These are phyloP conservation scores for Onthophagus sagittarius DNA, from an alignment of 2,888 invertebrate species.

Conservation along the genomic window DNA sequence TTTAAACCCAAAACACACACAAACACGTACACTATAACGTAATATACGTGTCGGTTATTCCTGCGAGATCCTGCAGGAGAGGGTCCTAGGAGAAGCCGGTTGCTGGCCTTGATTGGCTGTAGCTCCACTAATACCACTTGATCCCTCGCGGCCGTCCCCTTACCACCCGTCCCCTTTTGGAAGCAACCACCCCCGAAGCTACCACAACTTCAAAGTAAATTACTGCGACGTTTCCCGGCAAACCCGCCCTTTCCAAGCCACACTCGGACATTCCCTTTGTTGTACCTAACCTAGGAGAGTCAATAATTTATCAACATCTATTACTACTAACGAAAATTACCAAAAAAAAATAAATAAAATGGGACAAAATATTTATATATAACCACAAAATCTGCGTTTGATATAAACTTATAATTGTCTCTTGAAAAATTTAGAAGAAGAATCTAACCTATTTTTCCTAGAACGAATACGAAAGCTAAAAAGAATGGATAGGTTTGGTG, in stretches of 20 bases:
- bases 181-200: constrained; percentile 8
- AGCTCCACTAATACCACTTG: constrained; percentile 67
- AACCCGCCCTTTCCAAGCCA: neutral
- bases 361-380: neutral
- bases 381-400: neutral
- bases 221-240: constrained; percentile 4
- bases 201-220: constrained; percentile 24
- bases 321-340: neutral
- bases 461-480: neutral
- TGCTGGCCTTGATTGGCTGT: constrained; percentile 61
- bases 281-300: neutral
- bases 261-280: neutral
- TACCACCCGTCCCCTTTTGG: constrained; percentile 45
- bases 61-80: too few relatives aligned
- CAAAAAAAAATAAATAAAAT: neutral
- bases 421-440: neutral
- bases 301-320: neutral
- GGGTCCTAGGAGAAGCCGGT: neutral
- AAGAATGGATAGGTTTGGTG: too few relatives aligned
- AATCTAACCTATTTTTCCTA: neutral
- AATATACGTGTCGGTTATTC: too few relatives aligned
- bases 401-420: neutral
- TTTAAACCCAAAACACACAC: too few relatives aligned
- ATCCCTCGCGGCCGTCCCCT: constrained; percentile 60
- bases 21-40: too few relatives aligned